phyloP scores from a whole-genome alignment of 2,113 vertebrate species.

The Geococcyx californianus region DNA sequence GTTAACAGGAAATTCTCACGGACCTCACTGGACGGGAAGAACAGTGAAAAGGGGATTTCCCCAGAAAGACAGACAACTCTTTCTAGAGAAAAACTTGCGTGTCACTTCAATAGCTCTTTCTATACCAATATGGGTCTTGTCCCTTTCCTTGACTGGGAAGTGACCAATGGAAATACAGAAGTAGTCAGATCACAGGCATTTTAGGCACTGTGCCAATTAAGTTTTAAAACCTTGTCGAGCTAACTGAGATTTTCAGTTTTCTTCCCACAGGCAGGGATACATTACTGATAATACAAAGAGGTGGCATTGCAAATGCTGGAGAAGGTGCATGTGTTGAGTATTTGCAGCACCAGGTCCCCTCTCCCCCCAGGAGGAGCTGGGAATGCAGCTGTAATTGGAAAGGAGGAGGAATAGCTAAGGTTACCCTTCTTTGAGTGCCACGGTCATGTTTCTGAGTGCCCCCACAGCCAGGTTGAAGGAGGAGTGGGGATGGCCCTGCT shows the following conservation, averaged over 20 bases:
- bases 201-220: neutral
- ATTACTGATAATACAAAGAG: neutral
- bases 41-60: neutral
- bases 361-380: neutral
- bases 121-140: neutral
- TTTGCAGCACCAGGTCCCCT: neutral
- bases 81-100: neutral
- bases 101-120: neutral
- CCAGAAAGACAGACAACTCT: neutral
- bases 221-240: neutral
- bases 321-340: accelerated
- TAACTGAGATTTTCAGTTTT: neutral
- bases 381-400: neutral
- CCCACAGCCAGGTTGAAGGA: slow-evolving; percentile 61
- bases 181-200: neutral
- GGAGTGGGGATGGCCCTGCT: slow-evolving; percentile 33
- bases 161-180: neutral
- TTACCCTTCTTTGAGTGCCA: slow-evolving; percentile 36
- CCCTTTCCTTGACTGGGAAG: neutral
- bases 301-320: neutral
- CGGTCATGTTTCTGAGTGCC: slow-evolving; percentile 34
- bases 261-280: neutral
- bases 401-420: neutral
- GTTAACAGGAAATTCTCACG: neutral
- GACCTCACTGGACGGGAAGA: neutral